Base-by-base conservation (phyloP, 2,888 invertebrate species). In the Ornithoptera alexandrae region DNA sequence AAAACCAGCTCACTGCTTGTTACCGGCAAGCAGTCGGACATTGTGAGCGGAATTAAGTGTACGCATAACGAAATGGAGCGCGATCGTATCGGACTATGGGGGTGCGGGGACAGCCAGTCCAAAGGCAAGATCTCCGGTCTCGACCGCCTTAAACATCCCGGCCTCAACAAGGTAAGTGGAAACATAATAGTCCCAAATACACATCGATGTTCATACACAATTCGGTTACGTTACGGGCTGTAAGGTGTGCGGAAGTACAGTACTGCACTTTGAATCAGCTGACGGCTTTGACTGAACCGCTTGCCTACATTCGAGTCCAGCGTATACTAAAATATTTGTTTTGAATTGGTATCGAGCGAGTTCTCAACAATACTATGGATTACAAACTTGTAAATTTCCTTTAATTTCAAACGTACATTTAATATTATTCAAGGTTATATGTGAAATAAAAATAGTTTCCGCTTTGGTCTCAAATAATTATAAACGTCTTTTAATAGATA, bases 71-170 rank as follows among this genome's bases (percentile, higher is more conserved):
- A 75, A n/a, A 93, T 94, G 87, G 93, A 94, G 72, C 93, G 94
- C 77, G 95, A 95, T 83, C 94, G 93, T 85, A 90, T 94, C 85
- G 95, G 94, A 85, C 91, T 94, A 73, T 93, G 94, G 92, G 93
- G 93, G 76, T 90, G 92, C 80, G 94, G 94, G 67, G 94, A 95
- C 79, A 94, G 93, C 68, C 84, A 90, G 74, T 87, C 92, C 74
- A 86, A 92, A 76, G 93, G 93, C 81, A 92, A 93, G 70, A 82
- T 94, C 68, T 93, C 94, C 68, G 96, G 96, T 69, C 91, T 96
- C 74, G 96, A 96, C 85, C 94, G 94, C 74, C 90, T 96, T 62
- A 93, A 94, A 72, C 93, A 95, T 81, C 95, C 96, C 2, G 93
- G 94, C 70, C 91, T 95, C 15, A 96, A 96, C 84, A 96, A 96